Evolutionary conservation across 2,797 vertebrate species (phyloP).

Genomic region (Enteromius mattozi): DNA sequence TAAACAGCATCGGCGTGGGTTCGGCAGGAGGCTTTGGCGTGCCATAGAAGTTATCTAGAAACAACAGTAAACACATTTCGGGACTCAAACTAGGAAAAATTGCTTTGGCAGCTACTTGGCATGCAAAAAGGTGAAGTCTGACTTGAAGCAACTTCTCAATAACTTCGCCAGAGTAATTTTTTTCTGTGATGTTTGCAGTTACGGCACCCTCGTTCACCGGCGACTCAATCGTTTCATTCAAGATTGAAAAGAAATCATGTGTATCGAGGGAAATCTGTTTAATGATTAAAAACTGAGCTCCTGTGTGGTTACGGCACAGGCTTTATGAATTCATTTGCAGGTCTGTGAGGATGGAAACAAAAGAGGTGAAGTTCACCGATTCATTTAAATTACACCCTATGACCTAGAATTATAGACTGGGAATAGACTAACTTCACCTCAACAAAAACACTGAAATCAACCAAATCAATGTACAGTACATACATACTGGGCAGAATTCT

Average conservation of each 20-base stretch:
- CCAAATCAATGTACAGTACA: background rate
- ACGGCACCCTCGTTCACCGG: conserved; percentile 21
- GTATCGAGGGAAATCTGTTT: conserved; percentile 58
- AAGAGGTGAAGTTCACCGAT: conserved; percentile 40
- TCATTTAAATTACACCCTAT: conserved; percentile 39
- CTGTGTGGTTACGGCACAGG: conserved; percentile 29
- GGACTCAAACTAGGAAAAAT: background rate
- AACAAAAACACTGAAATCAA: background rate
- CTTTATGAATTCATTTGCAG: conserved; percentile 46
- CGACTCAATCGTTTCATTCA: conserved; percentile 49
- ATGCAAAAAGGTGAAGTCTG: conserved; percentile 19
- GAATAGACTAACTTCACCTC: background rate
- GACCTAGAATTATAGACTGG: conserved; percentile 36
- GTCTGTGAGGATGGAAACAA: conserved; percentile 35
- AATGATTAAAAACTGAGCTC: conserved; percentile 62
- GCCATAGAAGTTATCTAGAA: conserved; percentile 97
- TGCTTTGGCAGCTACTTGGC: conserved; percentile 12
- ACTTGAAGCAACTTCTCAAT: conserved; percentile 28
- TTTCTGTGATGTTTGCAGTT: conserved; percentile 49
- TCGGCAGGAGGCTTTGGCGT: conserved; percentile 98
- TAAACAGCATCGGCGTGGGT: conserved; percentile 93
- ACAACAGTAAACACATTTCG: background rate
- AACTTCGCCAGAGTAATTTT: conserved; percentile 24
- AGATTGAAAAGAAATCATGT: conserved; percentile 59
- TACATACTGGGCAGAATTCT: background rate